Conservation (phyloP, 2,888 invertebrate species). For the Chrysina gloriosa region DNA sequence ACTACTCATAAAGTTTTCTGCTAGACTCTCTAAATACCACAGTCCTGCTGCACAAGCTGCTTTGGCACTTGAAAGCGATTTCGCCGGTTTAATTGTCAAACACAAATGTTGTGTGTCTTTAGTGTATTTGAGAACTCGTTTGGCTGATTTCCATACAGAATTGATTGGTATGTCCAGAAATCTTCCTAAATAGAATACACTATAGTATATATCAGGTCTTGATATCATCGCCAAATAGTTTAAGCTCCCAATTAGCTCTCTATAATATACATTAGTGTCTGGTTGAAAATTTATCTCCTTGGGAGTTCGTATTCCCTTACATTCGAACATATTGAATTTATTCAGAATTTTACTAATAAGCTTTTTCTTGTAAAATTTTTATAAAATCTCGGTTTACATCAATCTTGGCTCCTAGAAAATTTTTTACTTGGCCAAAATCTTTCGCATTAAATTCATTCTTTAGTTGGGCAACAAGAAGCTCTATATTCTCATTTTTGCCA, state of each 20-base stretch:
- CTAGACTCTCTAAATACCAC: no score
- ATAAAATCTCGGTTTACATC: not conserved
- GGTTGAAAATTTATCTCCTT: constrained; percentile 1
- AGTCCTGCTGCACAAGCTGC: no score
- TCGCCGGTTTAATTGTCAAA: constrained; percentile 18
- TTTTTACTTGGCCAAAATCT: not conserved
- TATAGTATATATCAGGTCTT: constrained; percentile 15
- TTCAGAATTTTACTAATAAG: no score
- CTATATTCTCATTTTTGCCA: not conserved
- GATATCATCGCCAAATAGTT: constrained; percentile 10
- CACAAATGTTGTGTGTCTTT: not conserved
- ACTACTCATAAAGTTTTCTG: no score
- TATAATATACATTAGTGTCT: not conserved
- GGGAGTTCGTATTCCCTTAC: constrained; percentile 4
- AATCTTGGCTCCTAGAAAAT: constrained; percentile 3
- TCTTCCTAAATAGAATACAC: constrained; percentile 8
- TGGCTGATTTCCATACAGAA: constrained; percentile 9
- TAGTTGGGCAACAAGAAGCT: not conserved
- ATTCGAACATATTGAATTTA: constrained; percentile 2
- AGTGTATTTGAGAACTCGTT: constrained; percentile 8
- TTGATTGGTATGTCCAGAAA: constrained; percentile 5
- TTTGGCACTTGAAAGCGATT: no score
- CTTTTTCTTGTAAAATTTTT: not conserved
- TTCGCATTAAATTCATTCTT: not conserved
- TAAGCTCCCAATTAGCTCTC: constrained; percentile 4